Percentiles rank a stretch among this genome's conserved stretches.
Conservation (phyloP, 2,113 vertebrate species). For the Ictalurus furcatus region DNA sequence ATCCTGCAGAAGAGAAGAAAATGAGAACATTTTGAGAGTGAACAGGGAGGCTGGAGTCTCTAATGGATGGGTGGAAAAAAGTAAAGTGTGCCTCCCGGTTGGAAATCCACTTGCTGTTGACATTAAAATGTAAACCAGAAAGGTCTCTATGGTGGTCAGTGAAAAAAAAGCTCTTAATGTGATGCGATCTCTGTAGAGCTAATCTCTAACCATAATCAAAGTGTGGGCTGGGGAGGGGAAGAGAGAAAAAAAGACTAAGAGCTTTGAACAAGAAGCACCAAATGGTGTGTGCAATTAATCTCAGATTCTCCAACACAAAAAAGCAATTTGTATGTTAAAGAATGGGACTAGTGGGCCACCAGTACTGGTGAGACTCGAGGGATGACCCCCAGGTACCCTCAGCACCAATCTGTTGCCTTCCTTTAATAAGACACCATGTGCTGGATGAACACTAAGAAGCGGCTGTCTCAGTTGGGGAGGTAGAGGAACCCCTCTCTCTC, state of each 20-base stretch:
- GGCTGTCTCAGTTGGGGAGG: conserved; percentile 33
- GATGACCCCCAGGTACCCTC: conserved; percentile 56
- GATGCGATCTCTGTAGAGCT: conserved; percentile 63
- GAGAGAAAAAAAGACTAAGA: conserved; percentile 47
- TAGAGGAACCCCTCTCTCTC: conserved; percentile 22
- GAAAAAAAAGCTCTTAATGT: conserved; percentile 57
- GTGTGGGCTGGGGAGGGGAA: conserved; percentile 41
- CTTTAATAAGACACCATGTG: conserved; percentile 63
- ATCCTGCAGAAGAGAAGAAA: conserved; percentile 26
- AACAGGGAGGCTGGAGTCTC: conserved; percentile 34
- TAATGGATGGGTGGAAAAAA: conserved; percentile 34
- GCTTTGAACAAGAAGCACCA: conserved; percentile 64
- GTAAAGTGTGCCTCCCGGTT: conserved; percentile 37
- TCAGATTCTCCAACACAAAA: conserved; percentile 72
- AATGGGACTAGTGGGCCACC: conserved; percentile 55
- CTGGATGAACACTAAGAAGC: conserved; percentile 39
- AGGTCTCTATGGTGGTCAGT: conserved; percentile 55
- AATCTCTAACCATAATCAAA: conserved; percentile 71
- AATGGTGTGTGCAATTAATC: conserved; percentile 72
- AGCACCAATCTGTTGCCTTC: conserved; percentile 64
- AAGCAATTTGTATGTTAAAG: conserved; percentile 78
- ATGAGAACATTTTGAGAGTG: conserved; percentile 36
- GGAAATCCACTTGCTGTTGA: conserved; percentile 64
- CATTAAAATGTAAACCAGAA: conserved; percentile 67
- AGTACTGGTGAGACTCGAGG: conserved; percentile 47